Base-by-base conservation (phyloP, 2,888 invertebrate species). In the Coenonympha glycerion region DNA sequence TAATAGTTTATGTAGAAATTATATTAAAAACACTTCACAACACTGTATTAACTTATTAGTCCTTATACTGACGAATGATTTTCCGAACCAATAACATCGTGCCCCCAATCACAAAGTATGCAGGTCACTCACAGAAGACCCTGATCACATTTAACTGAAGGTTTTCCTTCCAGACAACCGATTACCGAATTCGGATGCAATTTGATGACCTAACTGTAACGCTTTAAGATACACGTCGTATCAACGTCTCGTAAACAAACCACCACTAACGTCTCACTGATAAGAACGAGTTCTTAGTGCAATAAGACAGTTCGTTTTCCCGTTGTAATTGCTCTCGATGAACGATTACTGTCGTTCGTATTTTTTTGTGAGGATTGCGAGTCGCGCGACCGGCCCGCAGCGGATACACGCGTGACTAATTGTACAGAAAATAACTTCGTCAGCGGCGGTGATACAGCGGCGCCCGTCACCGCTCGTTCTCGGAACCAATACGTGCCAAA, bases 381-480 rank as follows among this genome's bases (percentile, higher is more conserved):
- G 60, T 49, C 58, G 63, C 63, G 57, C 76, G 68, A 69, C 66
- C 76, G 72, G 71, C 70, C 55, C 69, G 79, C 80, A 80, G 76
- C 85, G 85, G 84, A 84, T 85, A 81, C 82, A 74, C 76, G 83
- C 69, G 83, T 87, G 86, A 86, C 86, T 86, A 86, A 86, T 81
- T 71, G 76, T 69, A 79, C 86, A 86, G 85, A 86, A 86, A 86
- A 86, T 86, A 86, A 84, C 84, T 83, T 77, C 77, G 84, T 81
- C 84, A 85, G 81, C 73, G 69, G 81, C 73, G 69, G 76, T 83
- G 84, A 85, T 81, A 83, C 83, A 81, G 63, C 70, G 69, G 58
- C 65, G 64, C 64, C 73, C 73, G 83, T 82, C 85, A 82, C 74
- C 77, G 75, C 73, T 72, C 69, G 71, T 85, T 85, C 86, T 79